Evolutionary conservation across 1,140 invertebrate genomes (phyloP).

Genomic region (Eriocheir sinensis): DNA sequence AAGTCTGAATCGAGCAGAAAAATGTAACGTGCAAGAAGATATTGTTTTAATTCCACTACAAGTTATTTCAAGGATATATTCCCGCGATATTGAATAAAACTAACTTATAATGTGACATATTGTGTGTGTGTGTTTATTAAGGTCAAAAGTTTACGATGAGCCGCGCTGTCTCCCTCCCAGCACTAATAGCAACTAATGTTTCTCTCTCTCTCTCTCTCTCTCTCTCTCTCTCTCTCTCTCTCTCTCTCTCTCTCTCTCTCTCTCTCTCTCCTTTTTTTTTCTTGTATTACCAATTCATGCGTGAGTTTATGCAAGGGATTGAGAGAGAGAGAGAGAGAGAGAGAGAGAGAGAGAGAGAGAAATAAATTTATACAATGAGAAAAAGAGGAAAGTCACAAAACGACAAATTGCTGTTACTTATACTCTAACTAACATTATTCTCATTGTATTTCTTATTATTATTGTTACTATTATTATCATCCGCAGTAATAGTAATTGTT

Average conservation of each 20-base stretch:
- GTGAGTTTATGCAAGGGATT: no score
- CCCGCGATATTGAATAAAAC: background rate
- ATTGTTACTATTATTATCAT: no score
- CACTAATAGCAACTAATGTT: background rate
- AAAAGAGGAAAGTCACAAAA: no score
- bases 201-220: background rate
- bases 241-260: slow-evolving; percentile 14
- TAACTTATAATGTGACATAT: slow-evolving; percentile 16
- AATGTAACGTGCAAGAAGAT: background rate
- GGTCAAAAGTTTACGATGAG: background rate
- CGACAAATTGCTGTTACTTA: no score
- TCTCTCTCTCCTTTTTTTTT: background rate
- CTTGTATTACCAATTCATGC: no score
- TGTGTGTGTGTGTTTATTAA: background rate
- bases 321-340: no score
- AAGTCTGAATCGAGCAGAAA: no score
- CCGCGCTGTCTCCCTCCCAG: background rate
- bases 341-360: no score
- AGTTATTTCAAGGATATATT: background rate
- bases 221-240: slow-evolving; percentile 5
- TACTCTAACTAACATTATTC: no score
- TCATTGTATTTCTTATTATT: no score
- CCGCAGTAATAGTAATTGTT: no score
- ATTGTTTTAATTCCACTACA: background rate
- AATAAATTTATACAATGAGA: no score